A percentile compares a stretch with the other conserved stretches of the same genome.
phyloP scores from a whole-genome alignment of 2,113 vertebrate genomes.

The Dryoscopus gambensis region DNA sequence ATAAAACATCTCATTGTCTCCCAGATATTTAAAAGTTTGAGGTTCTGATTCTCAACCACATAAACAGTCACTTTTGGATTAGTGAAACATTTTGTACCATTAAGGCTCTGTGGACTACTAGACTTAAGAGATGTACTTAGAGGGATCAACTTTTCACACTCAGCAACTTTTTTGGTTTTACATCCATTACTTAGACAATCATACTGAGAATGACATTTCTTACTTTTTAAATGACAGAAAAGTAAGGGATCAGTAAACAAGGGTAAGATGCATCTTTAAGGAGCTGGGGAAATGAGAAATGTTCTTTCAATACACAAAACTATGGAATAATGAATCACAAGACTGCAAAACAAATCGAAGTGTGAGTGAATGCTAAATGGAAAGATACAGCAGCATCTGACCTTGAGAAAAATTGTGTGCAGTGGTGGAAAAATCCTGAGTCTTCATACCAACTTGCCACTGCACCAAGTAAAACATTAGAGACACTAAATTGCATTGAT shows the following conservation, averaged over 20 bases:
- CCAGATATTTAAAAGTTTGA: not conserved
- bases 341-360: not conserved
- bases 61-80: not conserved
- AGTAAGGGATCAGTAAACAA: not conserved
- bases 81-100: not conserved
- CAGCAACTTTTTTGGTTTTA: not conserved
- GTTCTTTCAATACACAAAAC: not conserved
- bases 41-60: not conserved
- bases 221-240: not conserved
- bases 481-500: not conserved
- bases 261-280: not conserved
- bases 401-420: not conserved
- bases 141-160: not conserved
- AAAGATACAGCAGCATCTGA: not conserved
- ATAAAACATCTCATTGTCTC: not conserved
- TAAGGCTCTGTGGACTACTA: not conserved
- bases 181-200: not conserved
- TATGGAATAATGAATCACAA: not conserved
- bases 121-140: not conserved
- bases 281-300: not conserved
- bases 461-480: not conserved
- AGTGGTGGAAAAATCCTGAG: not conserved
- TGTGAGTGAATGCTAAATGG: not conserved
- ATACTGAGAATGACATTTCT: not conserved
- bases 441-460: not conserved